Percentiles rank a stretch among this genome's conserved stretches.
Conservation (phyloP, 2,888 invertebrate species). For the Xestia rhomboidea region DNA sequence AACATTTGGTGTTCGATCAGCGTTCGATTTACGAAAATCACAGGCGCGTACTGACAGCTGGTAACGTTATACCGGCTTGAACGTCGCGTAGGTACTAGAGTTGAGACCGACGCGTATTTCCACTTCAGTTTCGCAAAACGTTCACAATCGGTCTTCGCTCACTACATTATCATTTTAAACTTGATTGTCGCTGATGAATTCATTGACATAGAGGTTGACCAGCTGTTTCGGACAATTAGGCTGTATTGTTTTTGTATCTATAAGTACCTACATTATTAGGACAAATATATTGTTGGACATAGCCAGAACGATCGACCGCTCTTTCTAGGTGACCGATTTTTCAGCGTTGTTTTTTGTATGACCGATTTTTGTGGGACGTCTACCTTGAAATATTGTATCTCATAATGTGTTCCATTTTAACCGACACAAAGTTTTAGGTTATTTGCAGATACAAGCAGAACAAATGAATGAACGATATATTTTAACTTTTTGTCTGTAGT, state of each 20-base stretch:
- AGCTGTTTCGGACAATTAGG: conserved; percentile 70
- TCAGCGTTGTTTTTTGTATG: not conserved
- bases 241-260: conserved; percentile 14
- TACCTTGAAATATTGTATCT: not conserved
- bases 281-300: not conserved
- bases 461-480: conserved; percentile 28
- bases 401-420: not conserved
- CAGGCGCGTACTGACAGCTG: conserved; percentile 65
- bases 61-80: conserved; percentile 78
- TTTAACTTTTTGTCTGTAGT: conserved; percentile 14
- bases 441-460: not conserved
- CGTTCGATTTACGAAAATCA: conserved; percentile 63
- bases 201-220: conserved; percentile 78
- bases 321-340: not conserved
- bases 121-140: conserved; percentile 63
- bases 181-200: conserved; percentile 78
- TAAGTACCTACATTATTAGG: not conserved
- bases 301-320: not conserved
- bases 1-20: conserved; percentile 41
- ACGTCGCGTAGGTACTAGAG: conserved; percentile 77
- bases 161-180: conserved; percentile 62
- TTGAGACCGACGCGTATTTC: conserved; percentile 61
- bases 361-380: not conserved
- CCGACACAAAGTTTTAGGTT: not conserved
- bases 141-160: conserved; percentile 50